These are phyloP conservation scores for Vanessa atalanta DNA, from an alignment of 1,140 invertebrate species.

Conservation along the genomic window DNA sequence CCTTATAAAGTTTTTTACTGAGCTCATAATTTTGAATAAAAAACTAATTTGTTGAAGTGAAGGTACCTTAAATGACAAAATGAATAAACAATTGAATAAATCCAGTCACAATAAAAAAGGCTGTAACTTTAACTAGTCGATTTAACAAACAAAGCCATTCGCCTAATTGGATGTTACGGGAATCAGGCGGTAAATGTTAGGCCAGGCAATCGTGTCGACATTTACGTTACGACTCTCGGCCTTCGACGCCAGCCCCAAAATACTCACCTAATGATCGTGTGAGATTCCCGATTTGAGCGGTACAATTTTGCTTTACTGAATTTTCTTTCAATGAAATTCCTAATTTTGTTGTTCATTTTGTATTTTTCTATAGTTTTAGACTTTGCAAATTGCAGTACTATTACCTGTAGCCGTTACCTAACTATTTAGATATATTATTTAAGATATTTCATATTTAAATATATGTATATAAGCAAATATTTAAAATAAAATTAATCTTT, in stretches of 20 bases:
- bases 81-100: constrained; percentile 2
- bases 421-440: too few relatives aligned
- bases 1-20: too few relatives aligned
- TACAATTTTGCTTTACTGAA: too few relatives aligned
- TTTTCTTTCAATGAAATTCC: too few relatives aligned
- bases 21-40: too few relatives aligned
- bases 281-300: neutral
- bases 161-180: constrained; percentile 57
- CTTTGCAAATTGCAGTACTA: too few relatives aligned
- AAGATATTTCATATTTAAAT: too few relatives aligned
- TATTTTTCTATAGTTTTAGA: neutral
- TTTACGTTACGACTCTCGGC: constrained; percentile 44
- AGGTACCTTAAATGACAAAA: neutral
- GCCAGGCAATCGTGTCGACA: constrained; percentile 58
- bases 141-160: constrained; percentile 39
- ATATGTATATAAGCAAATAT: too few relatives aligned
- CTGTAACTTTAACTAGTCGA: constrained; percentile 25
- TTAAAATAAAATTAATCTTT: too few relatives aligned
- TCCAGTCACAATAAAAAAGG: constrained; percentile 13
- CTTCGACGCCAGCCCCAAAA: constrained; percentile 1
- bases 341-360: neutral
- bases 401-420: too few relatives aligned
- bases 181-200: constrained; percentile 59
- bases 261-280: neutral
- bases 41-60: neutral